Conservation (phyloP, 1,140 invertebrate species). For the Hypsibius dujardini region DNA sequence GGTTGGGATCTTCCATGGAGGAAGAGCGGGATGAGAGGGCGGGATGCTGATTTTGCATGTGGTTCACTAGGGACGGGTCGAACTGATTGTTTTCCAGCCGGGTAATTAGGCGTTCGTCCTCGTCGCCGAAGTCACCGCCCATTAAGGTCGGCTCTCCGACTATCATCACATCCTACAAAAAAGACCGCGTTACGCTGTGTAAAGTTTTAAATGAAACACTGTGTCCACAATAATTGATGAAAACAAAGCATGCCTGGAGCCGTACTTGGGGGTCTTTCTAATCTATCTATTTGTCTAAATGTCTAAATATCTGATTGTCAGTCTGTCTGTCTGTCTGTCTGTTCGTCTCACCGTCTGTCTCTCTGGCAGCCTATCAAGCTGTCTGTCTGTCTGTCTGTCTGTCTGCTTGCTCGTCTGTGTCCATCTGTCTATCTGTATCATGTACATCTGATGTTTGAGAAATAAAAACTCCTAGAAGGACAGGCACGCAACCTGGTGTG, state of each 20-base stretch:
- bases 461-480: background rate
- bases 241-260: background rate
- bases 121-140: slow-evolving; percentile 97
- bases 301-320: no score
- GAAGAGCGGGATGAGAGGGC: no score
- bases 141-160: slow-evolving; percentile 95
- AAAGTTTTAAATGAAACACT: background rate
- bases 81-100: slow-evolving; percentile 94
- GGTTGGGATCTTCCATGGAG: background rate
- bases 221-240: background rate
- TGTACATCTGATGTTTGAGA: no score
- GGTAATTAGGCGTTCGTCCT: slow-evolving; percentile 91
- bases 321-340: no score
- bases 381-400: no score
- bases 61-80: slow-evolving; percentile 51
- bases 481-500: background rate
- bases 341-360: no score
- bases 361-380: no score
- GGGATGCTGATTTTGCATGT: background rate
- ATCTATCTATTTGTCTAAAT: no score
- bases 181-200: background rate
- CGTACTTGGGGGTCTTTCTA: background rate
- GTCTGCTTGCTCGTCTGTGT: no score
- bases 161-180: slow-evolving; percentile 84
- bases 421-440: no score